These are phyloP conservation scores for Tipula confusa DNA, from an alignment of 2,888 invertebrate species.

Conservation along the genomic window DNA sequence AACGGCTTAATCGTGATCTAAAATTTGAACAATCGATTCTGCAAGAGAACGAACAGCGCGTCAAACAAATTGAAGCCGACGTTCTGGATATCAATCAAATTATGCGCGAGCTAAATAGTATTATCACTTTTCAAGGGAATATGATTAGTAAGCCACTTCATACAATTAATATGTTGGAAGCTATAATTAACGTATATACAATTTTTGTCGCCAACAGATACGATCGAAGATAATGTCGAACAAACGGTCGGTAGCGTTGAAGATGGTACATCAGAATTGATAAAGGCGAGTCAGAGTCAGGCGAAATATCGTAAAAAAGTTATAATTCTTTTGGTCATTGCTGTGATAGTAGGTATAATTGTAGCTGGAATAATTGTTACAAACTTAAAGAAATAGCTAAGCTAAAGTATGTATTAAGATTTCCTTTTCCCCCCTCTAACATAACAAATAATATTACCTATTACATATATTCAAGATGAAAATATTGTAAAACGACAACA, in stretches of 20 bases:
- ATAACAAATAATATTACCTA: too few relatives aligned
- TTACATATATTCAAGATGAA: not conserved
- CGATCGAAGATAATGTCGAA: conserved; percentile 78
- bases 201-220: conserved; percentile 60
- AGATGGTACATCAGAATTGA: conserved; percentile 69
- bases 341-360: conserved; percentile 60
- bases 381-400: conserved; percentile 46
- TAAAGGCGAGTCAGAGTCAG: conserved; percentile 77
- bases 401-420: not conserved
- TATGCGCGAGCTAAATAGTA: conserved; percentile 67
- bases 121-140: conserved; percentile 69
- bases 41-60: conserved; percentile 72
- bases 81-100: conserved; percentile 79
- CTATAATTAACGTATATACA: too few relatives aligned
- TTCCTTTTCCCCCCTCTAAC: not conserved
- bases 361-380: conserved; percentile 65
- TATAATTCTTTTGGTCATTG: conserved; percentile 64
- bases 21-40: conserved; percentile 77
- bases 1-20: conserved; percentile 46
- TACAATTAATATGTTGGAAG: conserved; percentile 34
- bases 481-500: not conserved
- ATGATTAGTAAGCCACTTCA: conserved; percentile 60
- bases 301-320: conserved; percentile 71
- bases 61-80: conserved; percentile 74
- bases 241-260: conserved; percentile 70